Conservation (phyloP, 2,888 invertebrate genomes). For the Eurytoma adleriae region DNA sequence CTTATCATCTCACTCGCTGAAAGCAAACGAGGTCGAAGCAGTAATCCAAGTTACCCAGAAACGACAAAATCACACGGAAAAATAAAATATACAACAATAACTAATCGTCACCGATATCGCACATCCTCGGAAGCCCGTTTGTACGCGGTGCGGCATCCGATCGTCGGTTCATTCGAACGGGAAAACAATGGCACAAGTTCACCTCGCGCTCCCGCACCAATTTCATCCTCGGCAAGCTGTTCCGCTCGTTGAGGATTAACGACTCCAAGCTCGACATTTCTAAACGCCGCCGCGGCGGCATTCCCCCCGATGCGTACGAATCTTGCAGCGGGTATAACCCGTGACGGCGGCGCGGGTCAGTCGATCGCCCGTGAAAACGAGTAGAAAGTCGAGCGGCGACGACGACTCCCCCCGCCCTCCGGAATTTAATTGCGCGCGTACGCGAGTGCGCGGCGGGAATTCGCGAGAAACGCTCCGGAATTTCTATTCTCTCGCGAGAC, state of each 20-base stretch:
- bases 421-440: constrained; percentile 14
- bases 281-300: constrained; percentile 24
- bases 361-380: constrained; percentile 38
- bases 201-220: constrained; percentile 23
- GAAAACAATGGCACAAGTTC: constrained; percentile 40
- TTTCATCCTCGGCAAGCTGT: constrained; percentile 41
- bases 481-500: constrained; percentile 11
- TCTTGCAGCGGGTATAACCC: too few relatives aligned
- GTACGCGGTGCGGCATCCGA: neutral
- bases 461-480: neutral
- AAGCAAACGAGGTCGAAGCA: too few relatives aligned
- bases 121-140: neutral
- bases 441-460: neutral
- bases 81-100: constrained; percentile 10
- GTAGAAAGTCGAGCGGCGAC: constrained; percentile 10
- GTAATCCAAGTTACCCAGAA: neutral
- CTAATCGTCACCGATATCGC: neutral
- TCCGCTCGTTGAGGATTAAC: constrained; percentile 46
- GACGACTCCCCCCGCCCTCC: too few relatives aligned
- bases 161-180: constrained; percentile 7
- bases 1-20: neutral
- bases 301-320: neutral
- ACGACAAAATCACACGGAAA: neutral
- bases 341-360: neutral
- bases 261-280: constrained; percentile 41